Percentiles rank a stretch among this genome's conserved stretches.
Conservation (phyloP, 2,888 invertebrate species). For the Masnerella sp. region DNA sequence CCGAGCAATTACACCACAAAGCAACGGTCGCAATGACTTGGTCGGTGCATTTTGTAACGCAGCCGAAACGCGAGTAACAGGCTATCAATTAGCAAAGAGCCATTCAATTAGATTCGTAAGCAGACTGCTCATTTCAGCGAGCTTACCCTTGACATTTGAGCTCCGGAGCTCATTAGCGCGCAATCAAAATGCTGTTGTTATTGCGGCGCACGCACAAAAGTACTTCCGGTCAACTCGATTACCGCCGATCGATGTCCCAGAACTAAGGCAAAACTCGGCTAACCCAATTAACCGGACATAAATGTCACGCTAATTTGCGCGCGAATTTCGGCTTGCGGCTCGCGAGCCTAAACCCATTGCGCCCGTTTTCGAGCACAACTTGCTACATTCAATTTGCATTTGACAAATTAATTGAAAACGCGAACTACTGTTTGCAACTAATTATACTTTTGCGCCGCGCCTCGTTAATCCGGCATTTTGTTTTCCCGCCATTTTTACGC, state of each 20-base stretch:
- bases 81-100: background rate
- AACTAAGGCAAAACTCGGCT: constrained; percentile 17
- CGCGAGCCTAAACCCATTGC: constrained; percentile 12
- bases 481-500: too few relatives aligned
- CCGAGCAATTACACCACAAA: too few relatives aligned
- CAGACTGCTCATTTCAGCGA: background rate
- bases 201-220: constrained; percentile 27
- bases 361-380: constrained; percentile 22
- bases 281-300: constrained; percentile 40
- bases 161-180: constrained; percentile 38
- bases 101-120: background rate
- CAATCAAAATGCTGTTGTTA: constrained; percentile 52
- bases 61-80: too few relatives aligned
- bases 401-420: constrained; percentile 38
- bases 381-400: constrained; percentile 27
- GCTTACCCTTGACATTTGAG: constrained; percentile 45
- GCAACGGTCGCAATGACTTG: too few relatives aligned
- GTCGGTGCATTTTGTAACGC: too few relatives aligned
- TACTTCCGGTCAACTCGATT: constrained; percentile 49
- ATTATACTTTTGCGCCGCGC: constrained; percentile 15
- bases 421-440: constrained; percentile 24
- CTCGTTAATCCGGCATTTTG: constrained; percentile 14
- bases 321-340: constrained; percentile 6
- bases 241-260: constrained; percentile 26
- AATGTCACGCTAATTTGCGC: constrained; percentile 35